A percentile compares a stretch with the other conserved stretches of the same genome.
Conservation (phyloP, 2,888 invertebrate genomes). For the Cheilosia urbana region DNA sequence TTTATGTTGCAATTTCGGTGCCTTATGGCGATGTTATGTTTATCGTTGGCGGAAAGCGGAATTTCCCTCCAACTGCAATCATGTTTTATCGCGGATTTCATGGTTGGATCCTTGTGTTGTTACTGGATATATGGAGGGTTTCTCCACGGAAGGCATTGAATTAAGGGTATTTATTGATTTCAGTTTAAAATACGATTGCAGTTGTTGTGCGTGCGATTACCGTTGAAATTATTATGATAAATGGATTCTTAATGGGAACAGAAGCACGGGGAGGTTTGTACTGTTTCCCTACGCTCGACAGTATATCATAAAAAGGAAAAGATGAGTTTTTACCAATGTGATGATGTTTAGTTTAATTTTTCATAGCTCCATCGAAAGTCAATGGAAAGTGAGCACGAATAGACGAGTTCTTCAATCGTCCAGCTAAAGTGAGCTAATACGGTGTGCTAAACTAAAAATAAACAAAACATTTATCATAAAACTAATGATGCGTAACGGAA, state of each 20-base stretch:
- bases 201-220: slow-evolving; percentile 23
- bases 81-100: slow-evolving; percentile 49
- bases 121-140: not conserved
- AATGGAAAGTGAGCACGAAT: too few relatives aligned
- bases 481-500: too few relatives aligned
- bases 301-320: not conserved
- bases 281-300: not conserved
- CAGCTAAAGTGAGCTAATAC: too few relatives aligned
- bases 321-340: not conserved
- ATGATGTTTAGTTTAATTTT: too few relatives aligned
- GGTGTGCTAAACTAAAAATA: too few relatives aligned
- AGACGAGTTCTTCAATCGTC: too few relatives aligned
- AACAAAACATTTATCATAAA: too few relatives aligned
- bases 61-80: slow-evolving; percentile 40
- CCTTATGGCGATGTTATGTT: slow-evolving; percentile 56
- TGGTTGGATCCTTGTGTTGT: slow-evolving; percentile 25
- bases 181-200: slow-evolving; percentile 32
- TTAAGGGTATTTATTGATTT: slow-evolving; percentile 54
- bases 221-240: slow-evolving; percentile 50
- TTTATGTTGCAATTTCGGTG: slow-evolving; percentile 62
- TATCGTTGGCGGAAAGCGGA: slow-evolving; percentile 38
- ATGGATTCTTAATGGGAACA: slow-evolving; percentile 24
- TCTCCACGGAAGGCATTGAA: slow-evolving; percentile 23
- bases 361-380: too few relatives aligned
- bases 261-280: not conserved